Percentiles rank a stretch among this genome's conserved stretches.
These are phyloP conservation scores for Nanorana parkeri DNA, from an alignment of 2,113 vertebrate genomes.

Conservation along the genomic window DNA sequence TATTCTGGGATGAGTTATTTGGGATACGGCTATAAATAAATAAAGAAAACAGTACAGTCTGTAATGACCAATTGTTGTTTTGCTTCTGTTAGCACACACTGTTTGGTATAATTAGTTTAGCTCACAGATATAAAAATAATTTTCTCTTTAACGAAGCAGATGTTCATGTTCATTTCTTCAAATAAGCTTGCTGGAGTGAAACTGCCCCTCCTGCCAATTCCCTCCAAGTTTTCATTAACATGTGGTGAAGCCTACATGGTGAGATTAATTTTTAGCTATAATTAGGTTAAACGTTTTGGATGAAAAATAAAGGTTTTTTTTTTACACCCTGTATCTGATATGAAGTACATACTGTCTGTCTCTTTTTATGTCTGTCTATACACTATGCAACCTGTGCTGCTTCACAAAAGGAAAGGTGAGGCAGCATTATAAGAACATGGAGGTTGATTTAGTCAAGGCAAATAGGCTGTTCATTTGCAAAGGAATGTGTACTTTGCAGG, in stretches of 20 bases:
- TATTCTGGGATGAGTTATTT: not conserved
- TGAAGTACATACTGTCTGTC: too few relatives aligned
- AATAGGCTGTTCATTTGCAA: too few relatives aligned
- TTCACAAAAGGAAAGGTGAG: too few relatives aligned
- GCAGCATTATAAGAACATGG: too few relatives aligned
- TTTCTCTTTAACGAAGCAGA: conserved; percentile 32
- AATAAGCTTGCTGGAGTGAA: not conserved
- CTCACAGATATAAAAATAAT: conserved; percentile 18
- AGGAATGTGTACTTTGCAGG: too few relatives aligned
- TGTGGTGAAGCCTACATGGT: not conserved
- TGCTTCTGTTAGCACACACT: not conserved
- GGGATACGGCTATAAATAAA: not conserved
- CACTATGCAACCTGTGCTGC: too few relatives aligned
- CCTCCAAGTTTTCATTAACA: conserved; percentile 3
- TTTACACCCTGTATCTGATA: too few relatives aligned
- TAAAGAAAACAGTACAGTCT: not conserved
- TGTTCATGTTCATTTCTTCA: conserved; percentile 24
- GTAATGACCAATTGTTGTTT: not conserved
- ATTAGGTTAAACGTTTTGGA: too few relatives aligned
- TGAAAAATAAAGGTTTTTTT: too few relatives aligned
- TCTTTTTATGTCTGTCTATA: too few relatives aligned
- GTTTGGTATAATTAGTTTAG: conserved; percentile 31
- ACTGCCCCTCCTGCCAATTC: not conserved
- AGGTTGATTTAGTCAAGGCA: too few relatives aligned
- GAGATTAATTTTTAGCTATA: not conserved